A percentile compares a stretch with the other conserved stretches of the same genome.
Conservation (phyloP, 2,113 vertebrate genomes). For the Phocoena sinus region DNA sequence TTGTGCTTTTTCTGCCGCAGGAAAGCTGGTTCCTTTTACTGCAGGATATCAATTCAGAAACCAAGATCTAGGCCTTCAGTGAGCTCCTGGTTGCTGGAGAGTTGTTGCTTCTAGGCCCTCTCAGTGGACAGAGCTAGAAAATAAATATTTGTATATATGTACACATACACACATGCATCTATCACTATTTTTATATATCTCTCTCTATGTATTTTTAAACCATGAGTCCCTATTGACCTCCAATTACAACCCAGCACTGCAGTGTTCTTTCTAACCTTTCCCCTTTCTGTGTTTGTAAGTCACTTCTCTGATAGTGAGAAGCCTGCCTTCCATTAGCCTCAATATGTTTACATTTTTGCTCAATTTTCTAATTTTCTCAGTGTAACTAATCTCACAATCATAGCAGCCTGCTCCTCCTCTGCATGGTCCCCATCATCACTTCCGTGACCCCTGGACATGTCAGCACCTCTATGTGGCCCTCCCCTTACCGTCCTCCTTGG, state of each 20-base stretch:
- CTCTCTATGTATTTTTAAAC: background rate
- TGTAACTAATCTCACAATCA: background rate
- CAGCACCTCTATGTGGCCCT: background rate
- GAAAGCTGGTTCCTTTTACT: background rate
- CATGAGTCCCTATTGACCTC: background rate
- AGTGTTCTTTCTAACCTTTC: background rate
- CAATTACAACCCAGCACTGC: background rate
- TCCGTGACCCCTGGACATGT: background rate
- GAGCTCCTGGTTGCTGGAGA: background rate
- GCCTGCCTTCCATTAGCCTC: background rate
- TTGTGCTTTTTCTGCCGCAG: background rate
- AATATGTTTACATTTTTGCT: background rate
- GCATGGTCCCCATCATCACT: too few species aligned
- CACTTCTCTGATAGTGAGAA: background rate
- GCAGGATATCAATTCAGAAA: background rate
- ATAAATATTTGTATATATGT: background rate
- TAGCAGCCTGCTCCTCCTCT: background rate
- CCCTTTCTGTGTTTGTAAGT: background rate
- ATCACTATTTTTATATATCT: background rate
- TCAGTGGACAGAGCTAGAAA: background rate
- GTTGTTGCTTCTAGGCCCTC: background rate
- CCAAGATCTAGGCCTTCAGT: background rate
- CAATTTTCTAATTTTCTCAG: background rate
- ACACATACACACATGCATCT: background rate
- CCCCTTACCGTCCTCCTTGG: background rate